Evolutionary conservation across 30 jellyfish, hydroid and myxozoan species (phyloP).

Genomic region (Aurelia coerulea): DNA sequence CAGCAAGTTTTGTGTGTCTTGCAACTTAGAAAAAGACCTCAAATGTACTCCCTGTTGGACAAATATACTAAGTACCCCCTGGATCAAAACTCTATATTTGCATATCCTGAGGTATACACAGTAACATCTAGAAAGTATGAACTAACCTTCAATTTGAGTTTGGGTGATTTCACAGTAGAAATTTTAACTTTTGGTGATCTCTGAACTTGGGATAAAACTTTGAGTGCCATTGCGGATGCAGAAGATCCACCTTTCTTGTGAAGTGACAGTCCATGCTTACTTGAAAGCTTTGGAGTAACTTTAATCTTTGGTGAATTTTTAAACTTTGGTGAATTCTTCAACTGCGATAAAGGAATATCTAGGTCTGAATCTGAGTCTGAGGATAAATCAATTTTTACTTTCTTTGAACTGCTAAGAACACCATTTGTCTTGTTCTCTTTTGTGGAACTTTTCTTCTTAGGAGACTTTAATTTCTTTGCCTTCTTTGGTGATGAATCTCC

Average conservation of each 20-base stretch:
- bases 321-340: constrained; percentile 45
- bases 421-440: background rate
- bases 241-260: constrained; percentile 5
- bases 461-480: background rate
- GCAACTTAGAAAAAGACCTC: too few species aligned
- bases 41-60: too few species aligned
- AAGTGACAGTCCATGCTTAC: background rate
- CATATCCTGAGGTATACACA: background rate
- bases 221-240: constrained; percentile 14
- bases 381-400: constrained; percentile 19
- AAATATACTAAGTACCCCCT: too few species aligned
- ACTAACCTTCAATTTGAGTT: constrained; percentile 19
- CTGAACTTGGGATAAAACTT: constrained; percentile 3
- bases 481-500: background rate
- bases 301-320: background rate
- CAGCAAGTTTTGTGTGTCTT: too few species aligned
- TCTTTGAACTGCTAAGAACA: constrained; percentile 12
- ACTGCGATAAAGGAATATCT: constrained; percentile 69
- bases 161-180: constrained; percentile 66
- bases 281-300: background rate
- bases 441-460: background rate
- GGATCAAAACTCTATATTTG: too few species aligned
- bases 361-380: constrained; percentile 79
- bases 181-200: constrained; percentile 72
- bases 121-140: background rate